A percentile compares a stretch with the other conserved stretches of the same genome.
phyloP scores from a whole-genome alignment of 2,797 vertebrate genomes.

The Steatocranus sp. region DNA sequence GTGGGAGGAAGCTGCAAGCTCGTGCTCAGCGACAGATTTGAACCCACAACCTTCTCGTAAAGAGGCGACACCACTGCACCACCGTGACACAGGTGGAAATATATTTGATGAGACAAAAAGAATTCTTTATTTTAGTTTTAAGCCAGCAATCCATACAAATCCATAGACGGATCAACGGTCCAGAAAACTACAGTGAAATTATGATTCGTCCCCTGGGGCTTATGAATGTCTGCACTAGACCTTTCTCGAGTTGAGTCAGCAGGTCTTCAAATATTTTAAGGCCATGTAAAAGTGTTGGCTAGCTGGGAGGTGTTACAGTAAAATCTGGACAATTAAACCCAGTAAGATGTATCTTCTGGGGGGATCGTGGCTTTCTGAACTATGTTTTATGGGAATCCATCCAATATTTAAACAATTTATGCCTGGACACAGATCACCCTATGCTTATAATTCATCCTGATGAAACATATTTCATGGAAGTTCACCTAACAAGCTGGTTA shows the following conservation, averaged over 20 bases:
- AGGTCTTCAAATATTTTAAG: background rate
- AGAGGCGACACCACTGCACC: background rate
- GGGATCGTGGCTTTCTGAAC: background rate
- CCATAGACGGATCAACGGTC: accelerated
- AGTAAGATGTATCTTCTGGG: background rate
- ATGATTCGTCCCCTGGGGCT: accelerated
- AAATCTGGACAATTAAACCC: background rate
- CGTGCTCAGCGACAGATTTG: background rate
- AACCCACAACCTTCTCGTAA: background rate
- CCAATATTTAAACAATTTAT: accelerated
- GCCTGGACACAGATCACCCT: background rate
- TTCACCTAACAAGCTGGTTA: background rate
- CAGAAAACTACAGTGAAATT: background rate
- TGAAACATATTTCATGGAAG: background rate
- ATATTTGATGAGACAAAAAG: background rate
- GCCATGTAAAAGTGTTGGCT: background rate
- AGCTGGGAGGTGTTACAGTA: background rate
- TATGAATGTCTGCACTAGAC: background rate
- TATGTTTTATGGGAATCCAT: background rate
- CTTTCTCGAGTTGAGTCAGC: background rate
- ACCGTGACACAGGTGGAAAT: background rate
- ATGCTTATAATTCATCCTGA: background rate
- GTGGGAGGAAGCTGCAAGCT: background rate
- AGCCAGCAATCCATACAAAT: background rate
- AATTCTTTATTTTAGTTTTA: background rate